These are phyloP conservation scores for Rhopalosiphum maidis DNA, from an alignment of 1,140 invertebrate species.

Conservation along the genomic window DNA sequence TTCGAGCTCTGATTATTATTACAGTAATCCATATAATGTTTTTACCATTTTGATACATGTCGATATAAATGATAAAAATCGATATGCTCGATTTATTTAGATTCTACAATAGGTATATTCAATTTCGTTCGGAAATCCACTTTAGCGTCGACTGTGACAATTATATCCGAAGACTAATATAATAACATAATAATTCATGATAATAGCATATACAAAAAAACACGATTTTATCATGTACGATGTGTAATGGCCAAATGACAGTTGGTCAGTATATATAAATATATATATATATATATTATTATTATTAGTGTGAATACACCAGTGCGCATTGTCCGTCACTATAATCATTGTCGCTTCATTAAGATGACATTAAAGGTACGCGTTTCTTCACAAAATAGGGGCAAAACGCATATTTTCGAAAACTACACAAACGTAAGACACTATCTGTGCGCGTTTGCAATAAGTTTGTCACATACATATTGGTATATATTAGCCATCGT, in stretches of 20 bases:
- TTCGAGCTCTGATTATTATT: too few relatives aligned
- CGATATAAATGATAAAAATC: too few relatives aligned
- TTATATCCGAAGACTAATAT: too few relatives aligned
- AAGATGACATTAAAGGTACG: background rate
- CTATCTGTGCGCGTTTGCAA: too few relatives aligned
- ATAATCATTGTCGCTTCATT: background rate
- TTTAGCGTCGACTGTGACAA: too few relatives aligned
- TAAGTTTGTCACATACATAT: too few relatives aligned
- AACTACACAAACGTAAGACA: background rate
- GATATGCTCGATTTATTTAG: too few relatives aligned
- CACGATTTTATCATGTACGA: background rate
- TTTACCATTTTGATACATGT: too few relatives aligned
- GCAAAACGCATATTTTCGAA: background rate
- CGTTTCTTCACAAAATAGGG: background rate
- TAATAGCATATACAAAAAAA: background rate
- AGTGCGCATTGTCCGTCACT: background rate
- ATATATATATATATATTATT: background rate
- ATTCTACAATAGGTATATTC: too few relatives aligned
- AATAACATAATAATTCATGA: background rate
- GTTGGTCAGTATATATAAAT: background rate
- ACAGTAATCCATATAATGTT: too few relatives aligned
- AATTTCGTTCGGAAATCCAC: too few relatives aligned
- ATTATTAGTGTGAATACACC: background rate
- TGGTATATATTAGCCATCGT: background rate
- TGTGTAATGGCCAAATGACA: background rate